Conservation (phyloP, 1,140 invertebrate species). For the Drosophila melanica region DNA sequence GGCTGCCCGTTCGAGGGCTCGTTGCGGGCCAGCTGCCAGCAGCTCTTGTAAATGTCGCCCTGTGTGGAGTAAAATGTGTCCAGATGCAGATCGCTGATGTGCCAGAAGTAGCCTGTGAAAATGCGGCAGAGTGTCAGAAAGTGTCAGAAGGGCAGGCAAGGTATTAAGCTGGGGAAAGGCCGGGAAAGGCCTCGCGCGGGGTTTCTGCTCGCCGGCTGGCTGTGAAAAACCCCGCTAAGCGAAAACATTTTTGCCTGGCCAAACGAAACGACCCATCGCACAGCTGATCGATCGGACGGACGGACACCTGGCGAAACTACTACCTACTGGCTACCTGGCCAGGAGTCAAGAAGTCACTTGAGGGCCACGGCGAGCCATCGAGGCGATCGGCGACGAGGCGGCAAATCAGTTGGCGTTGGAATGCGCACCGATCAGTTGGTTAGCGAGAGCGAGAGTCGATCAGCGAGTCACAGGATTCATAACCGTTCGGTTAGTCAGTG, state of each 20-base stretch:
- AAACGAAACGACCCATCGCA: neutral
- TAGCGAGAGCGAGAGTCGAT: conserved; percentile 4
- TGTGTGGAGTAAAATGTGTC: conserved; percentile 90
- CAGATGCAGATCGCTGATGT: conserved; percentile 95
- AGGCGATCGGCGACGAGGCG: conserved; percentile 2
- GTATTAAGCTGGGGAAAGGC: conserved; percentile 26
- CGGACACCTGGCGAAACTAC: neutral
- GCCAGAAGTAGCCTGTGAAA: conserved; percentile 96
- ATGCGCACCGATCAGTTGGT: conserved; percentile 56
- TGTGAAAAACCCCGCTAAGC: conserved; percentile 33
- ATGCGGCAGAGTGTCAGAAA: conserved; percentile 65
- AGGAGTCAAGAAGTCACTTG: conserved; percentile 51
- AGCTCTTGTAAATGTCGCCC: conserved; percentile 86
- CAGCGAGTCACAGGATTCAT: conserved; percentile 21
- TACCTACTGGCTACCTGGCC: conserved; percentile 12
- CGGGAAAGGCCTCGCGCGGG: conserved; percentile 55
- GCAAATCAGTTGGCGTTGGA: conserved; percentile 59
- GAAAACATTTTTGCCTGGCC: conserved; percentile 14
- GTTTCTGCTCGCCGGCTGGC: conserved; percentile 55
- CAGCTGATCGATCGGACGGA: conserved; percentile 21
- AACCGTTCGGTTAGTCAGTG: conserved; percentile 24
- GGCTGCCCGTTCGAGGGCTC: conserved; percentile 11
- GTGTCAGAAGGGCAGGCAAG: neutral
- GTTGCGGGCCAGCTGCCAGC: conserved; percentile 83
- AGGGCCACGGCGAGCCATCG: conserved; percentile 13